Evolutionary conservation across 2,113 vertebrate species (phyloP).

Genomic region (Pelecanoides urinatrix): DNA sequence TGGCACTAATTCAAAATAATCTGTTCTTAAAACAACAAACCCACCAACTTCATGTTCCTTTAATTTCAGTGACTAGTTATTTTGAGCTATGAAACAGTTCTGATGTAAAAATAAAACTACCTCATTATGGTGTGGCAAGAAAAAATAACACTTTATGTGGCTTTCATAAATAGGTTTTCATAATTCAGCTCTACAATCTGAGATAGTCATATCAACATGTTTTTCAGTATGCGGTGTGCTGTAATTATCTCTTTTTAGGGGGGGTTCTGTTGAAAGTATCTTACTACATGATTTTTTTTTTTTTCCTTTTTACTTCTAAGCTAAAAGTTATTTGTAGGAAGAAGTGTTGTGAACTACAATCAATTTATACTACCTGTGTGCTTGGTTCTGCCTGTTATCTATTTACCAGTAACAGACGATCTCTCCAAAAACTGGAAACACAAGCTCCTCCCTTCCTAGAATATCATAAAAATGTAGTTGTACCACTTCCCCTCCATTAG

Average conservation of each 20-base stretch:
- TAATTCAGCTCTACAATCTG: neutral
- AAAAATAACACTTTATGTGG: neutral
- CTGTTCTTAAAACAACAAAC: neutral
- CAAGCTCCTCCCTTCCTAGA: neutral
- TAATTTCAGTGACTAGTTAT: neutral
- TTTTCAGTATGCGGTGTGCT: neutral
- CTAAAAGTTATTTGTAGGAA: neutral
- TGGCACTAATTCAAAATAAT: neutral
- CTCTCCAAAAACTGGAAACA: neutral
- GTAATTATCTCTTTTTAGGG: neutral
- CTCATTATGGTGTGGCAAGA: neutral
- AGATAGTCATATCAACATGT: neutral
- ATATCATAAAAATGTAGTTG: neutral
- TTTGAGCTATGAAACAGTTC: neutral
- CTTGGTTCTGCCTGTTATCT: neutral
- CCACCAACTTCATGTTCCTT: neutral
- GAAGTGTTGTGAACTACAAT: neutral
- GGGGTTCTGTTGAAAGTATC: neutral
- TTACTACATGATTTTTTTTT: neutral
- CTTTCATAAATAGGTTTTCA: neutral
- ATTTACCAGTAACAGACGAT: neutral
- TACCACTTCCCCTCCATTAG: neutral
- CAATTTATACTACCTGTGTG: neutral
- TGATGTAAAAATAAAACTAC: neutral
- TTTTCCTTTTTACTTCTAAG: neutral